These are phyloP conservation scores for Pyrocoelia pectoralis DNA, from an alignment of 2,888 invertebrate species.

Conservation along the genomic window DNA sequence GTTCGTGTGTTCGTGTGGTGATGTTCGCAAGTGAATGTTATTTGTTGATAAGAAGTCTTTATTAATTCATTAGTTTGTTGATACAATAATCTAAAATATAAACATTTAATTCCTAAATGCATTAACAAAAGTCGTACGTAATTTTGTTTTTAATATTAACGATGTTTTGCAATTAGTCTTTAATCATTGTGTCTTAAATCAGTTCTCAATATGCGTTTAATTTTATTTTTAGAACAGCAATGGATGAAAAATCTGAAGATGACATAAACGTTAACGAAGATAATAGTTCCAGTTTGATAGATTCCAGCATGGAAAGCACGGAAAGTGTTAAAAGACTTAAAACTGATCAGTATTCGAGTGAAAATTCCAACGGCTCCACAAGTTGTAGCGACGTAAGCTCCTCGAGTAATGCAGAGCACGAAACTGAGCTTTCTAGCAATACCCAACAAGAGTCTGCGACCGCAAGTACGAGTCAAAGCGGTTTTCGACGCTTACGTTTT, in stretches of 20 bases:
- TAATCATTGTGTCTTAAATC: no score
- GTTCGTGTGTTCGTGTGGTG: no score
- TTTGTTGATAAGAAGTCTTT: no score
- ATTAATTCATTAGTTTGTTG: no score
- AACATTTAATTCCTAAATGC: neutral
- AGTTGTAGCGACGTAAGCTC: conserved; percentile 12
- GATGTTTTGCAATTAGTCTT: no score
- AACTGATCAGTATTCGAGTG: conserved; percentile 42
- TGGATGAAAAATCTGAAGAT: conserved; percentile 47
- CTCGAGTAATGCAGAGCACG: conserved; percentile 10
- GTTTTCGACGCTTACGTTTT: conserved; percentile 44
- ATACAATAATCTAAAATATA: no score
- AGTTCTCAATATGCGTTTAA: conserved; percentile 25
- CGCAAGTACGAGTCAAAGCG: conserved; percentile 24
- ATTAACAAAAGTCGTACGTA: neutral
- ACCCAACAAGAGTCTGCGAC: conserved; percentile 44
- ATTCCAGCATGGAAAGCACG: conserved; percentile 26
- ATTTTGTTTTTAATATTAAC: neutral
- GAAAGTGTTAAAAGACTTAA: conserved; percentile 50
- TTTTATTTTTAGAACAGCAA: conserved; percentile 49
- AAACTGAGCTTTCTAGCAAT: conserved; percentile 19
- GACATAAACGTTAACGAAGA: conserved; percentile 32
- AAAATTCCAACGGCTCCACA: conserved; percentile 41
- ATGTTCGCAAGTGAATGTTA: no score
- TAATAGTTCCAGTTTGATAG: conserved; percentile 19